Conservation (phyloP, 2,113 vertebrate species). For the Onychorhynchus coronatus region DNA sequence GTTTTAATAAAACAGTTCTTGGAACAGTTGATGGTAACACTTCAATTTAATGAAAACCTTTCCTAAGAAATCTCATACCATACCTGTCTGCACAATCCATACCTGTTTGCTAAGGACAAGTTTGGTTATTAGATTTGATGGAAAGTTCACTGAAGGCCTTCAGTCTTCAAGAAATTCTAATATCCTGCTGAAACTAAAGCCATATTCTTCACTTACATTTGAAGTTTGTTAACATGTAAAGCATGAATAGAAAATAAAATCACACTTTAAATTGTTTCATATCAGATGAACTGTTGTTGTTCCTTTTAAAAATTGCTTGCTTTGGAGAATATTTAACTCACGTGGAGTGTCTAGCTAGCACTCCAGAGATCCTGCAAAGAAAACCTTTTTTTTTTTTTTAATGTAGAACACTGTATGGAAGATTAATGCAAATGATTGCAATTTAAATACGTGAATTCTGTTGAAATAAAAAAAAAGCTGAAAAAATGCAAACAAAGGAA, state of each 20-base stretch:
- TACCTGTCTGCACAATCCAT: background rate
- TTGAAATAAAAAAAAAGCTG: background rate
- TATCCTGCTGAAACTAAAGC: slow-evolving; percentile 5
- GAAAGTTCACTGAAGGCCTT: background rate
- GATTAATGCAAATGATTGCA: background rate
- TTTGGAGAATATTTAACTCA: background rate
- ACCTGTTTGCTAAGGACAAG: background rate
- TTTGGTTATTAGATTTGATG: background rate
- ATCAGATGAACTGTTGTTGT: background rate
- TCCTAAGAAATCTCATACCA: background rate
- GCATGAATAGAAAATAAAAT: background rate
- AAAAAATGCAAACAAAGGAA: background rate
- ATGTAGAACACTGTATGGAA: background rate
- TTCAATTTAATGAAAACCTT: slow-evolving; percentile 9
- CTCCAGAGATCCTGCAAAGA: background rate
- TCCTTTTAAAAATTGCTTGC: background rate
- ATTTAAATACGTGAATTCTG: background rate
- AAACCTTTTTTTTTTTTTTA: background rate
- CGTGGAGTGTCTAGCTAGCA: background rate
- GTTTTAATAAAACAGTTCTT: background rate
- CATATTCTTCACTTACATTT: background rate
- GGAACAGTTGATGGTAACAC: background rate
- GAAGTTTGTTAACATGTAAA: background rate
- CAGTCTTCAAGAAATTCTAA: background rate
- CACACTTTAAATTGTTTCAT: background rate